Percentiles rank a stretch among this genome's conserved stretches.
These are phyloP conservation scores for Macaca mulatta DNA, from an alignment of 2,113 vertebrate genomes.

Conservation along the genomic window DNA sequence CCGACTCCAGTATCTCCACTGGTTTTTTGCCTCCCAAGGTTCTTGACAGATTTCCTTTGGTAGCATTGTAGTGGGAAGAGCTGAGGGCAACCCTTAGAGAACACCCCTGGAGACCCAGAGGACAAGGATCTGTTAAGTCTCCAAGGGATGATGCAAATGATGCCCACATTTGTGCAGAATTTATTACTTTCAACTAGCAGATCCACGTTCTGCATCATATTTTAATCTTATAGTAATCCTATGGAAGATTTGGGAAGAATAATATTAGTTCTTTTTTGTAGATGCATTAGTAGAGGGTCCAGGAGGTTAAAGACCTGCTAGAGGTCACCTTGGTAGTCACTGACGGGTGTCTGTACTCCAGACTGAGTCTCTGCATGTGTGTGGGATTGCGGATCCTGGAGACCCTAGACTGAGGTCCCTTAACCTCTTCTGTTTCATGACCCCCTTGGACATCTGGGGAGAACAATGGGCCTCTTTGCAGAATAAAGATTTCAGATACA, in stretches of 20 bases:
- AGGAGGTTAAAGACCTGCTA: neutral
- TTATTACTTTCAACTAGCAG: neutral
- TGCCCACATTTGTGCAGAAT: neutral
- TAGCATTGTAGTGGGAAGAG: neutral
- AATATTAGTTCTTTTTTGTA: neutral
- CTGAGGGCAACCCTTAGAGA: neutral
- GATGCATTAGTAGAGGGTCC: neutral
- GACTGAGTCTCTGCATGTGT: neutral
- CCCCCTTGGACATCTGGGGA: neutral
- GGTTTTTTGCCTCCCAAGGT: neutral
- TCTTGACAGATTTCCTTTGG: neutral
- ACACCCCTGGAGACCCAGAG: neutral
- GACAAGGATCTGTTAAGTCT: neutral
- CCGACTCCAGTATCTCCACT: neutral
- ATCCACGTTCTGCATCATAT: neutral
- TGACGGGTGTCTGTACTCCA: neutral
- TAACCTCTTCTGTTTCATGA: neutral
- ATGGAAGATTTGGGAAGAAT: neutral
- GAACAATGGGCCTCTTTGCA: neutral
- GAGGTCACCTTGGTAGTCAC: neutral
- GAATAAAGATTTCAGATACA: neutral
- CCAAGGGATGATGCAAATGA: neutral
- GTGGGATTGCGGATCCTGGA: neutral
- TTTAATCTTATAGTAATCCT: neutral
- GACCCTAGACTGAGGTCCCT: neutral